Evolutionary conservation across 2,113 vertebrate species (phyloP), one percentile per base, ranked within the genome.

Genomic region (Anoura caudifer): DNA sequence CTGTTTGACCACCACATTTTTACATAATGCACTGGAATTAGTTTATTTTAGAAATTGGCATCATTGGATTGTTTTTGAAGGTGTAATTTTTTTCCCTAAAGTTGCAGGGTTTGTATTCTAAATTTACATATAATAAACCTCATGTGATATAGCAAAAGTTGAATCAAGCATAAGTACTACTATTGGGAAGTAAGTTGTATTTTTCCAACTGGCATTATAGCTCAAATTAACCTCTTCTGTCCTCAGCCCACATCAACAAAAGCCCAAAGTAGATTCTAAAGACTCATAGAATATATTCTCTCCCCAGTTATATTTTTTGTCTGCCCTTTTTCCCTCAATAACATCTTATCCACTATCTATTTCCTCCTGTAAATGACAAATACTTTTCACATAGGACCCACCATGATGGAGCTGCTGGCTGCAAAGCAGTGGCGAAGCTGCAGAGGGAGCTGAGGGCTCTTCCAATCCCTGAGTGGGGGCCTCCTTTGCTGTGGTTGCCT

Each of bases 391-490:
- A 28, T 56, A 93, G 95, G 97, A 99, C 99, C 99, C 99, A 99
- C 99, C 99, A 99, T 99, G 98, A 98, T 97, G 98, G 98, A 98
- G 97, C 63, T 75, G 97, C 98, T 94, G 96, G 90, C 93, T 97
- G 98, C 86, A 86, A 95, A 97, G 94, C 97, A 98, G 99, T 96
- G 97, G 96, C 90, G 98, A 81, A 97, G 98, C 97, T 94, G 98
- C 97, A 98, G 98, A 98, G 97, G 96, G 98, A 98, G 98, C 96
- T 98, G 98, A 98, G 98, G 98, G 97, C 79, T 93, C 97, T 77
- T 94, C 52, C 94, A 73, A 14, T 99, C 98, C 99, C 77, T 98
- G 98, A 99, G 99, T 98, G 99, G 99, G 99, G 99, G 99, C 99
- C 99, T 98, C 97, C 96, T 96, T 98, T 97, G 97, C 95, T 97